Evolutionary conservation across 1,140 invertebrate species (phyloP).

Genomic region (Globodera rostochiensis): DNA sequence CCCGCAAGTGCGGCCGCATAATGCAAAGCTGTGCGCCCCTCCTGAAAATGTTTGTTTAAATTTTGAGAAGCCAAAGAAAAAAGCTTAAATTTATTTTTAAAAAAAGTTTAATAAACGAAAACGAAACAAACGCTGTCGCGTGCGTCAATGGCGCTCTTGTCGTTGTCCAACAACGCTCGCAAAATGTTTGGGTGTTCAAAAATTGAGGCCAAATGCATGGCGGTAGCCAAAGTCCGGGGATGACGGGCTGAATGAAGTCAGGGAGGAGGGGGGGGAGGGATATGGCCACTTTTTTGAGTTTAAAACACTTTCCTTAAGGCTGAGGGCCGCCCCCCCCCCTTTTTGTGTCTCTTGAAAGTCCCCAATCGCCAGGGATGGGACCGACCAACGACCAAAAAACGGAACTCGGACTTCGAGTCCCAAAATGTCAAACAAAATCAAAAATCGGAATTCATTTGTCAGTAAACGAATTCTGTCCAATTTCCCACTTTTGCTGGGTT

Average conservation of each 20-base stretch:
- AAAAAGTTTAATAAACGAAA: slow-evolving; percentile 13
- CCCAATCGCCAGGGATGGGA: too few species aligned
- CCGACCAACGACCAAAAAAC: too few species aligned
- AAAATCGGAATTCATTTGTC: too few species aligned
- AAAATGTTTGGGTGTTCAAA: slow-evolving; percentile 42
- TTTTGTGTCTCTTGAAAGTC: too few species aligned
- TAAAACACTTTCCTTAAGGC: too few species aligned
- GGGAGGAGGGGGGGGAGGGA: too few species aligned
- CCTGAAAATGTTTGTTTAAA: slow-evolving; percentile 65
- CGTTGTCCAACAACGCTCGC: slow-evolving; percentile 36
- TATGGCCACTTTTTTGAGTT: too few species aligned
- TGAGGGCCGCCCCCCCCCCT: too few species aligned
- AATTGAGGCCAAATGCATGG: slow-evolving; percentile 53
- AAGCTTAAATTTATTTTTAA: slow-evolving; percentile 9
- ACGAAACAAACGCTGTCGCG: slow-evolving; percentile 49
- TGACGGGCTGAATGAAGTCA: slow-evolving; percentile 32
- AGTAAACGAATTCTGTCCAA: too few species aligned
- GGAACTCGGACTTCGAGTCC: too few species aligned
- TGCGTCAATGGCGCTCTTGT: slow-evolving; percentile 40
- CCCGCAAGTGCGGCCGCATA: slow-evolving; percentile 76
- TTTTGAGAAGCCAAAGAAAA: neutral
- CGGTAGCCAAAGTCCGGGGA: slow-evolving; percentile 44
- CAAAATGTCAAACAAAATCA: too few species aligned
- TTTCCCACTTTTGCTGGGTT: too few species aligned
- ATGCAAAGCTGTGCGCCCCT: slow-evolving; percentile 86